Conservation (phyloP, 2,797 vertebrate species). For the Dendrocincla tyrannina region DNA sequence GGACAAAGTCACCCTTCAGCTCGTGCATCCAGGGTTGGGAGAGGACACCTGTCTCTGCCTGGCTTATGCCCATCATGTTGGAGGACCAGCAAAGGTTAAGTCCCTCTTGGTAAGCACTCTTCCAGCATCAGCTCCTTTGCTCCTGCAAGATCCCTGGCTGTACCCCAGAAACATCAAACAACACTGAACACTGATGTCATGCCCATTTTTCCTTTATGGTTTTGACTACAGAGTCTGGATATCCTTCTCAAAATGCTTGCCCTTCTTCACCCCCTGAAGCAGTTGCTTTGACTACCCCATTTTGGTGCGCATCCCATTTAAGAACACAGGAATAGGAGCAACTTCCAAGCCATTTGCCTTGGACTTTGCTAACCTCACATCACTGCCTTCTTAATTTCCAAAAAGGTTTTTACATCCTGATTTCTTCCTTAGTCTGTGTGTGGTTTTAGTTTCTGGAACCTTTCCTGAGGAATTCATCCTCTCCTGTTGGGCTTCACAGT, state of each 20-base stretch:
- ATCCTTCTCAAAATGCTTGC: not conserved
- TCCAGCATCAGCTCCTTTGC: not conserved
- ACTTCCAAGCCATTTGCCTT: not conserved
- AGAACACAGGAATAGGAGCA: not conserved
- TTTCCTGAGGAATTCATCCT: constrained; percentile 21
- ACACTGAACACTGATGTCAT: not conserved
- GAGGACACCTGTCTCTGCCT: not conserved
- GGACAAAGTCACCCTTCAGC: rapidly evolving
- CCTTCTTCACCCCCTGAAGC: not conserved
- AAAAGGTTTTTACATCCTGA: not conserved
- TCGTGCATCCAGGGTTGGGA: not conserved
- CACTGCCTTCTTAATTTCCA: not conserved
- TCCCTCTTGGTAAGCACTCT: not conserved
- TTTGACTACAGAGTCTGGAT: not conserved
- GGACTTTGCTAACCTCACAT: not conserved
- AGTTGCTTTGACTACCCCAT: not conserved
- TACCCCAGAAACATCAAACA: not conserved
- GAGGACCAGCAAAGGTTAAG: not conserved
- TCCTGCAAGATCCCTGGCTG: not conserved
- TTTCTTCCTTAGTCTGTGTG: not conserved
- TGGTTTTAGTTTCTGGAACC: not conserved
- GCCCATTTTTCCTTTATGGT: not conserved
- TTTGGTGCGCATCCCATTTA: not conserved
- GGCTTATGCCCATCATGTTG: not conserved
- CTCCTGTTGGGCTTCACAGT: not conserved